These are phyloP conservation scores for Tridacna gigas DNA, from an alignment of 2,888 invertebrate species.

Conservation along the genomic window DNA sequence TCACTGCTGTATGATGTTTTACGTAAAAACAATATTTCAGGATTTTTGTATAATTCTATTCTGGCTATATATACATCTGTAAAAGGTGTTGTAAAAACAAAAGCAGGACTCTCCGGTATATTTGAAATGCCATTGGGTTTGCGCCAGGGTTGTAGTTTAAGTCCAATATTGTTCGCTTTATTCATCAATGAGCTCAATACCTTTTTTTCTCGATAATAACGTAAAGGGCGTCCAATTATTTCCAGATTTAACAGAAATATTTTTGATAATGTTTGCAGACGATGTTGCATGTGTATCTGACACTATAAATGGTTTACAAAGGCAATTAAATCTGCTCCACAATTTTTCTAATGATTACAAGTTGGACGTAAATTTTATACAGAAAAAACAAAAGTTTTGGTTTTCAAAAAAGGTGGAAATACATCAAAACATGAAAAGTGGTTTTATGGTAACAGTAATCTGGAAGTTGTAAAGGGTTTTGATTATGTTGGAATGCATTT, in stretches of 20 bases:
- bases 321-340: not conserved
- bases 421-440: slow-evolving; percentile 23
- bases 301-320: not conserved
- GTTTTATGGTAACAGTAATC: not conserved
- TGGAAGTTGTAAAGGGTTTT: slow-evolving; percentile 21
- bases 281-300: not conserved
- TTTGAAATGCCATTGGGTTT: slow-evolving; percentile 32
- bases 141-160: slow-evolving; percentile 18
- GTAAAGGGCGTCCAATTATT: not conserved
- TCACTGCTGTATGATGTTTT: slow-evolving; percentile 16
- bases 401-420: slow-evolving; percentile 32
- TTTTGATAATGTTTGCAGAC: not conserved
- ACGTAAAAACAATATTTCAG: not conserved
- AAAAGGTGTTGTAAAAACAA: no score
- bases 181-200: not conserved
- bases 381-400: slow-evolving; percentile 36
- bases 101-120: no score
- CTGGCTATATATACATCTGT: slow-evolving; percentile 26
- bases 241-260: not conserved
- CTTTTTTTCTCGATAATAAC: not conserved
- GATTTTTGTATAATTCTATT: slow-evolving; percentile 20
- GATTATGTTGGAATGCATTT: slow-evolving; percentile 18
- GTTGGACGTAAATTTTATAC: not conserved
- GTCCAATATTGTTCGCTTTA: not conserved
- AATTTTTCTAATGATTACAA: not conserved